Evolutionary conservation across 1,140 invertebrate genomes (phyloP).

Genomic region (Panagrolaimus sp.): DNA sequence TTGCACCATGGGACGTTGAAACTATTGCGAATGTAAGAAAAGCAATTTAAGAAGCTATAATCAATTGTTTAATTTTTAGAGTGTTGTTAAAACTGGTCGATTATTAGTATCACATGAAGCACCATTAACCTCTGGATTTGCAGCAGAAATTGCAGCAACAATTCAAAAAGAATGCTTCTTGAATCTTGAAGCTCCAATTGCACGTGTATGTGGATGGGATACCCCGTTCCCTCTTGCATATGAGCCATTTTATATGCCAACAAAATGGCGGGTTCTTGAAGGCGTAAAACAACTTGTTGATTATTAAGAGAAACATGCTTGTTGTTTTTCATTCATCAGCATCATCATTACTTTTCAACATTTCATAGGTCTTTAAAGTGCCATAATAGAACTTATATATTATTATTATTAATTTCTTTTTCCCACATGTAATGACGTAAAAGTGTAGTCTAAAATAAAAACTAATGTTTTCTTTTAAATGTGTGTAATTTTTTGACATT

Average conservation of each 20-base stretch:
- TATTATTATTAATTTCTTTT: no score
- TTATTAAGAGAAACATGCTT: conserved; percentile 63
- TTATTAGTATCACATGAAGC: conserved; percentile 89
- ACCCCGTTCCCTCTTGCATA: conserved; percentile 92
- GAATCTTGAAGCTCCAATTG: conserved; percentile 82
- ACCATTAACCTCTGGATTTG: conserved; percentile 87
- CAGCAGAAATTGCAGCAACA: conserved; percentile 84
- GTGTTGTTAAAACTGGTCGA: conserved; percentile 85
- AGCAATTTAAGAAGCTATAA: neutral
- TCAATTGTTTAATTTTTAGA: conserved; percentile 64
- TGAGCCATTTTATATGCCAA: conserved; percentile 90
- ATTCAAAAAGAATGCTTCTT: conserved; percentile 94
- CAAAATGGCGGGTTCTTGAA: conserved; percentile 82
- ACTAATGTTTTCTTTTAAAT: no score
- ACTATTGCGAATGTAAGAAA: conserved; percentile 76
- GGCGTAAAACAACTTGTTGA: conserved; percentile 72
- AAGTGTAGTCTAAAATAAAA: no score
- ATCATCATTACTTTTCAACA: no score
- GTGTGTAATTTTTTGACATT: no score
- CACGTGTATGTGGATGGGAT: conserved; percentile 88
- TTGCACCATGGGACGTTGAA: conserved; percentile 88
- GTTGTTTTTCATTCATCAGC: no score
- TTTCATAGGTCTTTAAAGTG: no score
- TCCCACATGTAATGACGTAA: no score
- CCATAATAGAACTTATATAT: no score